A percentile compares a stretch with the other conserved stretches of the same genome.
Evolutionary conservation across 2,113 vertebrate genomes (phyloP).

Genomic region (Nerophis lumbriciformis): DNA sequence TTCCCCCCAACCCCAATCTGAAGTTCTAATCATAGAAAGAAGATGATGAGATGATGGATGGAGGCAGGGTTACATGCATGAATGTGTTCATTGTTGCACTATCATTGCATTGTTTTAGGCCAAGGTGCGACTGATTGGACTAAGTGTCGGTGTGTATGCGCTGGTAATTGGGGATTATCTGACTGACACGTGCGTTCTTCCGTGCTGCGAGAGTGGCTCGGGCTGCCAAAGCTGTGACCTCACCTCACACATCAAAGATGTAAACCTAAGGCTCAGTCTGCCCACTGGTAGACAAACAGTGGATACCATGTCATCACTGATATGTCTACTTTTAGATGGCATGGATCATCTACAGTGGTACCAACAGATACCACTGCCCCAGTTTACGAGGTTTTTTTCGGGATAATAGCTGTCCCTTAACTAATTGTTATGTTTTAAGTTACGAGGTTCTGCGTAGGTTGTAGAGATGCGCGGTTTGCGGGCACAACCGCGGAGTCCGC

Average conservation of each 20-base stretch:
- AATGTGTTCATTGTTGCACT: neutral
- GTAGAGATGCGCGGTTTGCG: too few relatives aligned
- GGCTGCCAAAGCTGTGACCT: slow-evolving; percentile 67
- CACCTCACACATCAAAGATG: slow-evolving; percentile 60
- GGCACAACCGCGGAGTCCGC: too few relatives aligned
- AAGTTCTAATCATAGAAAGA: neutral
- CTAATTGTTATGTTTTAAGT: too few relatives aligned
- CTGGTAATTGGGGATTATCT: slow-evolving; percentile 14
- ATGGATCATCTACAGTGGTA: too few relatives aligned
- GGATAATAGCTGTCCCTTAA: too few relatives aligned
- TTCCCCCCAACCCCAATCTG: neutral
- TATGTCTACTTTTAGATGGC: neutral
- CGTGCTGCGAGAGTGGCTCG: slow-evolving; percentile 50
- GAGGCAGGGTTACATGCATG: neutral
- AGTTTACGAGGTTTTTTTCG: too few relatives aligned
- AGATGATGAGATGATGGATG: neutral
- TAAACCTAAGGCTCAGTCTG: slow-evolving; percentile 52
- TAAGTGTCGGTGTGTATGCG: neutral
- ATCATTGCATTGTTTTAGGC: neutral
- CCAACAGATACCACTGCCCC: too few relatives aligned
- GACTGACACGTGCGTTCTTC: slow-evolving; percentile 50
- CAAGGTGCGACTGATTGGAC: neutral
- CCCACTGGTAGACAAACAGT: slow-evolving; percentile 40
- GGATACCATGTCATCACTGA: neutral
- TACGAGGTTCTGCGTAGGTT: too few relatives aligned